Evolutionary conservation across 92 coral and sea anemone species (phyloP), one percentile per base, ranked within the genome.

Genomic region (Porites divaricata): DNA sequence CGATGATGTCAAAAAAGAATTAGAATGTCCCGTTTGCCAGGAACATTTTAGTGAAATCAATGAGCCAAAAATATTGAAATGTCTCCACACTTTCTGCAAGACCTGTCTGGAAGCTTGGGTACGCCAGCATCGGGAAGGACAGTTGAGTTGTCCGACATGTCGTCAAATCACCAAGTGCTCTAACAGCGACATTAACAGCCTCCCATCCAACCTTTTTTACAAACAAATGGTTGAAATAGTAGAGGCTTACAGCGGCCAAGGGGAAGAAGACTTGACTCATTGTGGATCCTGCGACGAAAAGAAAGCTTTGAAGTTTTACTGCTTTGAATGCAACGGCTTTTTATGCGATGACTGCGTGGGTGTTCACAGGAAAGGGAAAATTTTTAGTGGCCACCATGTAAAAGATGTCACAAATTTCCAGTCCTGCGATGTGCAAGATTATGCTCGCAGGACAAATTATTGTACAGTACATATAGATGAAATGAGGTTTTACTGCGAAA

Each of bases 391-490:
- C 12, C 84, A 79, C 10, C 74, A 6, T 28, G 10, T 67, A 0
- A 79, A 79, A 79, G 75, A 79, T 56, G 54, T 79, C 0, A 21
- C 67, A 22, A 79, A 24, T 26, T 79, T 79, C 15, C 51, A 67
- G 15, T 67, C 83, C 16, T 67, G 72, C 66, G 83, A 79, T n/a
- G 64, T n/a, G 4, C 65, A 79, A 66, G 75, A 79, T 2, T 67
- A 51, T 20, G 83, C 66, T 16, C 63, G 75, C 7, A 68, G 64
- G 19, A 35, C 75, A 51, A 79, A 79, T 75, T 16, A 51, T 24
- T 79, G 83, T 19, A 53, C 67, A 25, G 84, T 74, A 19, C 89
- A 89, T 64, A 45, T 53, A 6, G 86, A 89, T 11, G 89, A 84
- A 45, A 15, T 65, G 20, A 73, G 67, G 61, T 89, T 52, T 49